Percentiles rank a stretch among this genome's conserved stretches.
These are phyloP conservation scores for Sinotaia quadrata DNA, from an alignment of 2,888 invertebrate genomes.

Conservation along the genomic window DNA sequence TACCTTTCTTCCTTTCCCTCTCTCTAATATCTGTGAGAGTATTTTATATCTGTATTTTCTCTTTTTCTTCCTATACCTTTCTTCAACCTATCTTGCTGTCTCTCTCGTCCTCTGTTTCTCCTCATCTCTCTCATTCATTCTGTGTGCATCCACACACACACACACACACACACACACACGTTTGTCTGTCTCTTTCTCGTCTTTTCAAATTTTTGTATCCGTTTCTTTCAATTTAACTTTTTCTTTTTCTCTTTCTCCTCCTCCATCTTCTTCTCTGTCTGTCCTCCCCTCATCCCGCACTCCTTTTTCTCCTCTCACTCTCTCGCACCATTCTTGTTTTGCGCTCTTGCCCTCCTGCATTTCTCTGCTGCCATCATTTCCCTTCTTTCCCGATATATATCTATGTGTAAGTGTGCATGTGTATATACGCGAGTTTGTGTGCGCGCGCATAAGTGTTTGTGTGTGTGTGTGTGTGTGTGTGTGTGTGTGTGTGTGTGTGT, in stretches of 20 bases:
- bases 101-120: too few relatives aligned
- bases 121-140: too few relatives aligned
- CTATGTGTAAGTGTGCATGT: neutral
- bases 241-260: neutral
- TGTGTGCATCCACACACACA: neutral
- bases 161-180: neutral
- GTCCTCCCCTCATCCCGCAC: neutral
- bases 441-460: too few relatives aligned
- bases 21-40: neutral
- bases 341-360: neutral
- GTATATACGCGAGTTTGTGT: neutral
- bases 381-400: neutral
- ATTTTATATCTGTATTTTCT: neutral
- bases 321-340: neutral
- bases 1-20: neutral
- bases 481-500: constrained; percentile 6
- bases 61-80: neutral
- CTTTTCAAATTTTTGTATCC: neutral
- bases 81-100: too few relatives aligned
- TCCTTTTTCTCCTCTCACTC: neutral
- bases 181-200: neutral
- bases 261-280: neutral
- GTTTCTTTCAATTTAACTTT: neutral
- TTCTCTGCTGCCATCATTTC: neutral
- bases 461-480: constrained; percentile 1